Conservation (phyloP, 53 echinoderm and acorn worm genomes). For the Patiria pectinifera region DNA sequence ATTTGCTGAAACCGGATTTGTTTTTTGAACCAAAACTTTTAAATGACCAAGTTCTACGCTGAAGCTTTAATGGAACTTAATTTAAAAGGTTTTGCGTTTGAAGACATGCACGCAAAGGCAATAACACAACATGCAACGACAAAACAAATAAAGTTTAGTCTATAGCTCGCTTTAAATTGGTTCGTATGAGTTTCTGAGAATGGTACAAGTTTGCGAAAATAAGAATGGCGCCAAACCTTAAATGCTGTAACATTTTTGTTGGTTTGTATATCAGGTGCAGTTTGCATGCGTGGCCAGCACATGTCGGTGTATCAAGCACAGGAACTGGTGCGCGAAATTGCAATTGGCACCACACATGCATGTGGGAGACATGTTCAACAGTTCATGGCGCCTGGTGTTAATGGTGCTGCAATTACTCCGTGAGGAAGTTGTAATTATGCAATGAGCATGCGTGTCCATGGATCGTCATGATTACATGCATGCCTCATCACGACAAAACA, state of each 20-base stretch:
- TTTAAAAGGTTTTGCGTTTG: too few species aligned
- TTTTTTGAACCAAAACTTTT: too few species aligned
- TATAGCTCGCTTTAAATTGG: too few species aligned
- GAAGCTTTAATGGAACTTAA: too few species aligned
- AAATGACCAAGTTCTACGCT: too few species aligned
- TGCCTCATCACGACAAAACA: background rate
- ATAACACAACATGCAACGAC: too few species aligned
- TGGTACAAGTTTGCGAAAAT: background rate
- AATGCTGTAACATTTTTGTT: background rate
- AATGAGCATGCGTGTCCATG: background rate
- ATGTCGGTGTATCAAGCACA: background rate
- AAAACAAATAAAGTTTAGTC: too few species aligned
- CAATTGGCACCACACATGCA: conserved; percentile 47
- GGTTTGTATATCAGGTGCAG: conserved; percentile 11
- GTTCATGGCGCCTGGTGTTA: conserved; percentile 7
- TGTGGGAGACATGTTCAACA: background rate
- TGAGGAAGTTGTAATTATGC: background rate
- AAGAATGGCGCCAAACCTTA: background rate
- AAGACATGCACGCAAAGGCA: too few species aligned
- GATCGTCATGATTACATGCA: background rate
- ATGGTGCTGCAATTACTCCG: background rate
- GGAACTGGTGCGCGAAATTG: conserved; percentile 64
- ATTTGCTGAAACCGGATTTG: too few species aligned
- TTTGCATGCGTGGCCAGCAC: background rate
- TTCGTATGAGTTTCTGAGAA: background rate